phyloP scores from a whole-genome alignment of 2,113 vertebrate genomes.

The Campylorhamphus procurvoides region DNA sequence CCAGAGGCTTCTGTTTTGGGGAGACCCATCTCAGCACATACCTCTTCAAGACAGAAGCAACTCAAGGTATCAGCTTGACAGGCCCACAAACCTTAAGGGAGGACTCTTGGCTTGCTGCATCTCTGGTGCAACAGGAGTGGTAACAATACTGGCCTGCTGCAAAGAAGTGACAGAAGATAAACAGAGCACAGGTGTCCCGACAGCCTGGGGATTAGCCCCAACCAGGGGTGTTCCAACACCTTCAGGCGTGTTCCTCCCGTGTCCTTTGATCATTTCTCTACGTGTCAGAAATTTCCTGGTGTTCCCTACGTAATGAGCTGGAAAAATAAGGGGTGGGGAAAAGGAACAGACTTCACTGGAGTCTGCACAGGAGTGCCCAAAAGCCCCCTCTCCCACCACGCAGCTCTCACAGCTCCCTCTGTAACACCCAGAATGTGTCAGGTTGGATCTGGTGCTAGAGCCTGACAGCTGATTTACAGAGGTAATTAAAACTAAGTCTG shows the following conservation, averaged over 20 bases:
- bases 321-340: no score
- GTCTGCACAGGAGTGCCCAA: not conserved
- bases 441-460: no score
- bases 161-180: not conserved
- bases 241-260: not conserved
- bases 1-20: not conserved
- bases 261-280: not conserved
- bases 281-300: no score
- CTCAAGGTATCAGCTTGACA: not conserved
- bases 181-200: rapidly evolving
- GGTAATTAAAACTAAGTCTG: no score
- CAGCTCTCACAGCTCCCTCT: not conserved
- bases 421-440: rapidly evolving
- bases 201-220: not conserved
- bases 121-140: no score
- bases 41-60: not conserved
- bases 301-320: no score
- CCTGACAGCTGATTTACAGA: not conserved
- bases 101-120: not conserved
- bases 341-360: not conserved
- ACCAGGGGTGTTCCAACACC: not conserved
- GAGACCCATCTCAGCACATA: not conserved
- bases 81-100: no score
- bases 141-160: no score
- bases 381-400: not conserved